Evolutionary conservation across 1,140 invertebrate species (phyloP).

Genomic region (Trypoxylus dichotomus): DNA sequence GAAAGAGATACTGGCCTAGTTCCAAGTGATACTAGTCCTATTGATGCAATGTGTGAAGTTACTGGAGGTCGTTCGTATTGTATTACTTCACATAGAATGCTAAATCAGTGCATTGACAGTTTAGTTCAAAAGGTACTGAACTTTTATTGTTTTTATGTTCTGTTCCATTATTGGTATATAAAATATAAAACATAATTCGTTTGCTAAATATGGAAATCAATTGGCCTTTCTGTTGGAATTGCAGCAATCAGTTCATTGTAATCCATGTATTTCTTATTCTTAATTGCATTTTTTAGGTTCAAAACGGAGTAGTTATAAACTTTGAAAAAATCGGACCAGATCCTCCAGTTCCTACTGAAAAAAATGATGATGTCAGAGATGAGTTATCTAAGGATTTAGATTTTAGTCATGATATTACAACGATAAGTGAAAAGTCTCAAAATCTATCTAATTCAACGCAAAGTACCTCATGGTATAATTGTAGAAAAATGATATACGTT

Average conservation of each 20-base stretch:
- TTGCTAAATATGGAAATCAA: too few relatives aligned
- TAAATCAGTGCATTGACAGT: constrained; percentile 95
- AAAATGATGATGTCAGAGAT: constrained; percentile 30
- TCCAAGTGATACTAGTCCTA: constrained; percentile 88
- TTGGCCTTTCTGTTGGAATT: too few relatives aligned
- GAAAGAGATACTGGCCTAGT: constrained; percentile 72
- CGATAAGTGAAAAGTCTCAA: constrained; percentile 32
- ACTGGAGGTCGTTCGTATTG: constrained; percentile 96
- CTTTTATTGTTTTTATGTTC: background rate
- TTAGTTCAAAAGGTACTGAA: constrained; percentile 91
- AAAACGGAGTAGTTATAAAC: constrained; percentile 81
- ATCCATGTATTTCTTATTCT: too few relatives aligned
- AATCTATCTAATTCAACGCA: constrained; percentile 43
- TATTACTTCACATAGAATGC: constrained; percentile 91
- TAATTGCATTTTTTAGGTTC: background rate
- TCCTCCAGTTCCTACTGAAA: constrained; percentile 58
- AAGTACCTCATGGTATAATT: constrained; percentile 78
- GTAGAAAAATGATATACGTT: constrained; percentile 89
- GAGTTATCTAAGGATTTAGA: constrained; percentile 32
- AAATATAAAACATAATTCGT: too few relatives aligned
- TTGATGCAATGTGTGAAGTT: constrained; percentile 99
- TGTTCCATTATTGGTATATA: too few relatives aligned
- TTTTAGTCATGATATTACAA: constrained; percentile 30
- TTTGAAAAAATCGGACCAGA: constrained; percentile 95
- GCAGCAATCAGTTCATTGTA: too few relatives aligned